A percentile compares a stretch with the other conserved stretches of the same genome.
phyloP scores from a whole-genome alignment of 2,888 invertebrate genomes.

The Sympetrum striolatum region DNA sequence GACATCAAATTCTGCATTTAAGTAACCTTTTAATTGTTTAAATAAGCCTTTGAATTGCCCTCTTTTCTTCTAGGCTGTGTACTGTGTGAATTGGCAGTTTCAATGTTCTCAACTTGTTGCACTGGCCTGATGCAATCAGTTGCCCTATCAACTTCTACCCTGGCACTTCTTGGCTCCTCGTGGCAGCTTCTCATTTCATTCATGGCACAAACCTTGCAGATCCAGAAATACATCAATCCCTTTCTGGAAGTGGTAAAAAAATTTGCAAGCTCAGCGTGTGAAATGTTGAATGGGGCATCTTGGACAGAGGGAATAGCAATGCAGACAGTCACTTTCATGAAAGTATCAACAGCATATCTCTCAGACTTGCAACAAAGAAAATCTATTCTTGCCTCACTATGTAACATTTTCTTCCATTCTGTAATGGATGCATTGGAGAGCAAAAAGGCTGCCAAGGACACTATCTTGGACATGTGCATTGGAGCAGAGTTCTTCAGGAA shows the following conservation, averaged over 20 bases:
- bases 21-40: too few relatives aligned
- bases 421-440: neutral
- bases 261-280: conserved; percentile 55
- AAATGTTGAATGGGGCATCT: conserved; percentile 48
- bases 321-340: conserved; percentile 5
- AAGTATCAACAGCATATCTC: neutral
- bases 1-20: too few relatives aligned
- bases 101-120: conserved; percentile 14
- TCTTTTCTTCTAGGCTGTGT: neutral
- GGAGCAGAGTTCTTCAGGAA: neutral
- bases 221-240: conserved; percentile 47
- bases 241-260: conserved; percentile 55
- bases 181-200: conserved; percentile 65
- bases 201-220: conserved; percentile 49
- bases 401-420: neutral
- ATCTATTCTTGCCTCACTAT: neutral
- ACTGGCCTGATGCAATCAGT: neutral
- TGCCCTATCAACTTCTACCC: neutral
- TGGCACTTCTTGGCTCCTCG: conserved; percentile 56
- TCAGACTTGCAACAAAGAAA: neutral
- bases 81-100: conserved; percentile 1
- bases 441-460: neutral
- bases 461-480: neutral
- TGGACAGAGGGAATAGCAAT: neutral
- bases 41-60: neutral